Conservation (phyloP, 2,888 invertebrate genomes). For the Drosophila histrio region DNA sequence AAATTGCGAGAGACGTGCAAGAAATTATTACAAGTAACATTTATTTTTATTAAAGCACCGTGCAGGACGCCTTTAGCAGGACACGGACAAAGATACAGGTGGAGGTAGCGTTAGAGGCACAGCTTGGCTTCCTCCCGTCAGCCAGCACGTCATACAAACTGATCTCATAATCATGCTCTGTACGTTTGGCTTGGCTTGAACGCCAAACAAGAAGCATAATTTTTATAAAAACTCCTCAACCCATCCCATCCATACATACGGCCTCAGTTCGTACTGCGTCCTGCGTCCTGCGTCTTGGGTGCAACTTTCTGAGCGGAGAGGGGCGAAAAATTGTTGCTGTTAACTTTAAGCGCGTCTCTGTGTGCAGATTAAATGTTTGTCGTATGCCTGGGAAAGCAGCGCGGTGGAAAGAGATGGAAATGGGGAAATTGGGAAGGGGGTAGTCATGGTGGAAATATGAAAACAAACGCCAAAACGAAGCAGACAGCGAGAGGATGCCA, state of each 20-base stretch:
- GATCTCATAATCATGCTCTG: slow-evolving; percentile 81
- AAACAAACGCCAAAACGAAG: slow-evolving; percentile 38
- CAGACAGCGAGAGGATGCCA: slow-evolving; percentile 65
- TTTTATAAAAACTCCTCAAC: slow-evolving; percentile 54
- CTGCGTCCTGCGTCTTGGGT: slow-evolving; percentile 25
- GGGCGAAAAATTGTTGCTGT: slow-evolving; percentile 51
- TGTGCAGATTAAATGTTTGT: slow-evolving; percentile 77
- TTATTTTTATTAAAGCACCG: slow-evolving; percentile 75
- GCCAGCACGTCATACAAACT: slow-evolving; percentile 76
- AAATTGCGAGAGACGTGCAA: slow-evolving; percentile 73
- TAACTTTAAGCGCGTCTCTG: slow-evolving; percentile 66
- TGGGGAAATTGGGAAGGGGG: background rate
- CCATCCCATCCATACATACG: background rate
- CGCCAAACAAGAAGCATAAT: slow-evolving; percentile 71
- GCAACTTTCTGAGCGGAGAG: slow-evolving; percentile 31
- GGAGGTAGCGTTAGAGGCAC: slow-evolving; percentile 18
- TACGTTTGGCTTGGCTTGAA: slow-evolving; percentile 51
- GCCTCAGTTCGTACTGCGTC: slow-evolving; percentile 9
- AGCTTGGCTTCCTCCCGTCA: slow-evolving; percentile 42
- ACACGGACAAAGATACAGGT: slow-evolving; percentile 15
- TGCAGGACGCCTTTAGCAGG: slow-evolving; percentile 44
- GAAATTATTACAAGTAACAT: slow-evolving; percentile 77
- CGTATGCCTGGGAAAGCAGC: slow-evolving; percentile 44
- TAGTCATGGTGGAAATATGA: slow-evolving; percentile 21
- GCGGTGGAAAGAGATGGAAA: background rate